Conservation (phyloP, 1,140 invertebrate genomes). For the Drosophila tsacasi region DNA sequence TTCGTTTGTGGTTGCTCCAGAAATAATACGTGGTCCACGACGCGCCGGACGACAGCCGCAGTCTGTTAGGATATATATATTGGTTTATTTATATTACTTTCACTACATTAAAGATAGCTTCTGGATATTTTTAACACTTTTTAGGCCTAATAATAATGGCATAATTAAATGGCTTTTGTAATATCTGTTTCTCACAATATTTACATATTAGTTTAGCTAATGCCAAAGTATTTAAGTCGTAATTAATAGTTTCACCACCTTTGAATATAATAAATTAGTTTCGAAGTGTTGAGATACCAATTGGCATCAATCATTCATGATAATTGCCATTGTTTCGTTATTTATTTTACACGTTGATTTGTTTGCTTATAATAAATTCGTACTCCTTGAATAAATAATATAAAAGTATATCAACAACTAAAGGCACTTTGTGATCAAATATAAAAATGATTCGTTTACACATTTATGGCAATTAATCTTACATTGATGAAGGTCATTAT, state of each 20-base stretch:
- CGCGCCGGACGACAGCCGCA: slow-evolving; percentile 71
- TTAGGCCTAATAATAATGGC: background rate
- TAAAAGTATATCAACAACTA: background rate
- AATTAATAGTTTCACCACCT: slow-evolving; percentile 20
- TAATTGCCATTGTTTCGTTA: slow-evolving; percentile 6
- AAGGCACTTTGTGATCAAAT: background rate
- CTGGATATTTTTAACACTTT: too few relatives aligned
- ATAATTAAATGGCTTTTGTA: background rate
- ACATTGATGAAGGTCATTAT: background rate
- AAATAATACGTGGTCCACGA: slow-evolving; percentile 75
- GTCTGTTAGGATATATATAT: slow-evolving; percentile 41
- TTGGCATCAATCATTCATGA: slow-evolving; percentile 25
- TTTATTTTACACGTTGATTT: background rate
- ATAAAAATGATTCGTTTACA: background rate
- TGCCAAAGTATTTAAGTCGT: background rate
- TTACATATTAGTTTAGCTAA: background rate
- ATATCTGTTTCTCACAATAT: background rate
- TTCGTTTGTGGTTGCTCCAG: slow-evolving; percentile 74
- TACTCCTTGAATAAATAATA: too few relatives aligned
- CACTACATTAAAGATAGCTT: background rate
- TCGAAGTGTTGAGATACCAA: slow-evolving; percentile 13
- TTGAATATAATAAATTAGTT: slow-evolving; percentile 7
- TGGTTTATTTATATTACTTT: background rate
- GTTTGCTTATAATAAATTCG: background rate
- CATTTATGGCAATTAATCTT: background rate